A percentile compares a stretch with the other conserved stretches of the same genome.
These are phyloP conservation scores for Hirtodrosophila duncani DNA, from an alignment of 2,888 invertebrate genomes.

Conservation along the genomic window DNA sequence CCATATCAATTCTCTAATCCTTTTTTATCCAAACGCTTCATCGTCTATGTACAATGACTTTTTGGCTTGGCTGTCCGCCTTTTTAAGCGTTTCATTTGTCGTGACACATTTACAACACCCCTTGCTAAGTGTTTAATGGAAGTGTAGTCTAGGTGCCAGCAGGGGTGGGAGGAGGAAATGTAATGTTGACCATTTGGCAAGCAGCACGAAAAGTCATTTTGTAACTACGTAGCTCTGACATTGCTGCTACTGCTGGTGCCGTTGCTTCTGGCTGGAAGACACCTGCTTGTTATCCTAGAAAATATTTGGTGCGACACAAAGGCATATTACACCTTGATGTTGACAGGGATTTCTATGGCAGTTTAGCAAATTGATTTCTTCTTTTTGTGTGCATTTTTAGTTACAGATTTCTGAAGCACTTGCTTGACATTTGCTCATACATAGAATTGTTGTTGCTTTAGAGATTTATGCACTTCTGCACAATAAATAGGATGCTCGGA, in stretches of 20 bases:
- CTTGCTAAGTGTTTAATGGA: no score
- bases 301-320: slow-evolving; percentile 38
- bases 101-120: no score
- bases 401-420: slow-evolving; percentile 5
- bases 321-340: slow-evolving; percentile 30
- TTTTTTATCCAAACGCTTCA: no score
- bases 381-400: slow-evolving; percentile 11
- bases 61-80: no score
- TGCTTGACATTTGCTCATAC: slow-evolving; percentile 40
- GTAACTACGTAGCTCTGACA: slow-evolving; percentile 11
- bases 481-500: no score
- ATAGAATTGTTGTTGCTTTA: slow-evolving; percentile 8
- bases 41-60: no score
- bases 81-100: no score
- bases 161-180: slow-evolving; percentile 33
- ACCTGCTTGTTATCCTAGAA: slow-evolving; percentile 47
- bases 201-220: slow-evolving; percentile 62
- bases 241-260: no score
- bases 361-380: slow-evolving; percentile 54
- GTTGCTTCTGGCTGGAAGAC: background rate
- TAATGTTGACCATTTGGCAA: slow-evolving; percentile 69
- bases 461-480: slow-evolving; percentile 42
- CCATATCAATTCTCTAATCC: no score
- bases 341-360: slow-evolving; percentile 23
- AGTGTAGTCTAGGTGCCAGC: no score